Percentiles rank a stretch among this genome's conserved stretches.
Evolutionary conservation across 1,140 invertebrate species (phyloP).

Genomic region (Diorhabda elongata): DNA sequence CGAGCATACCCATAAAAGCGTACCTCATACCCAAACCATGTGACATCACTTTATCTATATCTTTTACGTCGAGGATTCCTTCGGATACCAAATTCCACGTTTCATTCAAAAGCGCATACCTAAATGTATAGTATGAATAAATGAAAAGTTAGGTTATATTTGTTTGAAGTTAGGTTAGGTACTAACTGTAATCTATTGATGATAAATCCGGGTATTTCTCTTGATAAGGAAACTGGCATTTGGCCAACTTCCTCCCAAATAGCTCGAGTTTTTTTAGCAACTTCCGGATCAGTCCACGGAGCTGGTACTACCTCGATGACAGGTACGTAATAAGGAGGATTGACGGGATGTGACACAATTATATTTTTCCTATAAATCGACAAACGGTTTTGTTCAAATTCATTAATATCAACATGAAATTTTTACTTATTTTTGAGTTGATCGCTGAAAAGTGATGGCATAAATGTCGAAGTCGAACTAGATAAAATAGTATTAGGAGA

Average conservation of each 20-base stretch:
- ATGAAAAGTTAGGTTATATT: background rate
- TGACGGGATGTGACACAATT: conserved; percentile 86
- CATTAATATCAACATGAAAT: background rate
- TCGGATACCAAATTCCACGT: conserved; percentile 83
- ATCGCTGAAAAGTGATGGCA: conserved; percentile 80
- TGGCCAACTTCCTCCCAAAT: conserved; percentile 89
- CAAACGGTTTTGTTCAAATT: background rate
- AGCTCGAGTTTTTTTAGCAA: conserved; percentile 55
- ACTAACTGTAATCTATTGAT: conserved; percentile 88
- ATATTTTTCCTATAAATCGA: conserved; percentile 38
- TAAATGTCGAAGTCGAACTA: conserved; percentile 87
- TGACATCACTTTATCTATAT: conserved; percentile 90
- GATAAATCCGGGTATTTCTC: conserved; percentile 89
- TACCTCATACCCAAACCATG: conserved; percentile 93
- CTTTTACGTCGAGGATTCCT: conserved; percentile 77
- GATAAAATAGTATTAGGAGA: conserved; percentile 73
- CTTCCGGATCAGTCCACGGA: conserved; percentile 76
- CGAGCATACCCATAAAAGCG: conserved; percentile 89
- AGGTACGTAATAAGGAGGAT: conserved; percentile 94
- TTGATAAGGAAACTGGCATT: conserved; percentile 76
- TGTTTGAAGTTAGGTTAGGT: background rate
- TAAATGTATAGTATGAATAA: conserved; percentile 39
- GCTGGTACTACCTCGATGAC: conserved; percentile 92
- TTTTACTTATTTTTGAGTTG: conserved; percentile 65
- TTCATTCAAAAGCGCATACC: conserved; percentile 91